phyloP scores from a whole-genome alignment of 2,888 invertebrate species.

The Drepanosiphum platanoidis region DNA sequence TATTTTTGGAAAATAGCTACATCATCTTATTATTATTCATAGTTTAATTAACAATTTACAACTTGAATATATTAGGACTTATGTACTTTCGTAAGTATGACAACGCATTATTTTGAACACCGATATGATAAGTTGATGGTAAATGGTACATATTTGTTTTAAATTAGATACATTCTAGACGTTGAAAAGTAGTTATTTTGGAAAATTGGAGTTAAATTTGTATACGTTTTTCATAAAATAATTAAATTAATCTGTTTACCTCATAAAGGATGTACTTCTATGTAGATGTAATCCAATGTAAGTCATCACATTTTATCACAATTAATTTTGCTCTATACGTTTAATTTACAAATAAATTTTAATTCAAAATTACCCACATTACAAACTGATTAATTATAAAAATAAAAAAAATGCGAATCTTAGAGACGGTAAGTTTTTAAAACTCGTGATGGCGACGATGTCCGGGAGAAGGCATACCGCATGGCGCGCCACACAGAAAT shows the following conservation, averaged over 20 bases:
- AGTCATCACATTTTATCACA: constrained; percentile 26
- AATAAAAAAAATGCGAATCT: constrained; percentile 19
- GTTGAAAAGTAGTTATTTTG: not conserved
- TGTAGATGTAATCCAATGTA: not conserved
- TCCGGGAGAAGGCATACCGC: constrained; percentile 54
- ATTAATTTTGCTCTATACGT: not conserved
- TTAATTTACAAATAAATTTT: constrained; percentile 1
- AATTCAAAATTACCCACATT: constrained; percentile 3
- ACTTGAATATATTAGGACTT: no score
- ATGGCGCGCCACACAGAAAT: constrained; percentile 57
- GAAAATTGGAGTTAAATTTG: not conserved
- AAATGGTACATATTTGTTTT: no score
- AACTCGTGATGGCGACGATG: constrained; percentile 37
- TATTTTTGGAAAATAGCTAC: no score
- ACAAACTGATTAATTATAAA: constrained; percentile 31
- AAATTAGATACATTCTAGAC: no score
- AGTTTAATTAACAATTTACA: no score
- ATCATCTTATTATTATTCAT: no score
- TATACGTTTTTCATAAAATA: not conserved
- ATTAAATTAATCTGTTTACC: constrained; percentile 11
- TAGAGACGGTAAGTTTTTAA: constrained; percentile 28
- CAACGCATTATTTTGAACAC: not conserved
- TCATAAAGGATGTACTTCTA: not conserved
- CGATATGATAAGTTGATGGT: not conserved
- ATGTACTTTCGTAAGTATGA: not conserved